phyloP scores from a whole-genome alignment of 2,113 vertebrate genomes.

The Platycercus adscitus region DNA sequence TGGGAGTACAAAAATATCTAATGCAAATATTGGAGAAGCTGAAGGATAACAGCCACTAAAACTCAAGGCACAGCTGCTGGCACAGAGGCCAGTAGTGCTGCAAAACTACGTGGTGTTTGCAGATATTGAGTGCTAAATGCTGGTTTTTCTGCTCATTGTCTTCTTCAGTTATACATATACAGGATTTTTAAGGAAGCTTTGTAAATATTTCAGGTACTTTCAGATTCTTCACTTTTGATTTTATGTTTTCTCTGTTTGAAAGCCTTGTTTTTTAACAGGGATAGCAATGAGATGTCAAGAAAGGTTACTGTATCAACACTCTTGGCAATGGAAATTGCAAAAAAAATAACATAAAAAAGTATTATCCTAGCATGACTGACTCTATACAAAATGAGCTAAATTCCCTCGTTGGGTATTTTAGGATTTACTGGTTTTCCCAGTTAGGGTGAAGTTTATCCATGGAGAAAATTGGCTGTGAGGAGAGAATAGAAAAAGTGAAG shows the following conservation, averaged over 20 bases:
- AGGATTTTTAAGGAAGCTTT: background rate
- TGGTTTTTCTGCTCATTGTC: background rate
- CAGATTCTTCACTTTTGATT: background rate
- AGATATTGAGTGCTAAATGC: background rate
- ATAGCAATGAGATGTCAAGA: background rate
- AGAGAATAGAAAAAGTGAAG: background rate
- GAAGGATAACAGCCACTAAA: background rate
- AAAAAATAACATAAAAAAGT: background rate
- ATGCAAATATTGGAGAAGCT: background rate
- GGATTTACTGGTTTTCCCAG: background rate
- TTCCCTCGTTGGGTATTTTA: background rate
- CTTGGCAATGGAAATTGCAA: background rate
- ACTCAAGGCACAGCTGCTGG: background rate
- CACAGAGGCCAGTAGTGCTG: background rate
- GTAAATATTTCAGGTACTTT: background rate
- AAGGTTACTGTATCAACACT: background rate
- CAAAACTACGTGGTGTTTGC: background rate
- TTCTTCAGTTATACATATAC: background rate
- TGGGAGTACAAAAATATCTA: background rate
- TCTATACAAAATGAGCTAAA: background rate
- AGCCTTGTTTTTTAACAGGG: background rate
- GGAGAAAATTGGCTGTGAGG: slow-evolving; percentile 51
- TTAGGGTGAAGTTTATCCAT: background rate
- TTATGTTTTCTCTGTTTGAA: background rate
- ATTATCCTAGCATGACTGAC: background rate